These are phyloP conservation scores for Pseudomyrmex flavicornis DNA, from an alignment of 1,140 invertebrate genomes.

Conservation along the genomic window DNA sequence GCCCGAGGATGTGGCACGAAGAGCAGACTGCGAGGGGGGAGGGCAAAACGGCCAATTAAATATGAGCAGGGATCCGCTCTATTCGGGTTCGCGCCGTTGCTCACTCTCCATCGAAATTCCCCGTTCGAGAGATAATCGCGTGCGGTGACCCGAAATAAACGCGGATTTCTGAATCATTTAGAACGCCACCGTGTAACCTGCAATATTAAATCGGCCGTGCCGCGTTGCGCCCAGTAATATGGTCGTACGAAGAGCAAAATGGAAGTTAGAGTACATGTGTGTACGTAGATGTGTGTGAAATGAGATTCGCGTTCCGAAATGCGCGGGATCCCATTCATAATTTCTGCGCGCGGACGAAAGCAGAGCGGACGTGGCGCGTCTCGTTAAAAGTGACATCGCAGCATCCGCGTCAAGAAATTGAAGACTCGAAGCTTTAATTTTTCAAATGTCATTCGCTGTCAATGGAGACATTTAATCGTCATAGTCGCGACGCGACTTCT, in stretches of 20 bases:
- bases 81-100: slow-evolving; percentile 29
- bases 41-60: slow-evolving; percentile 53
- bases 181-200: slow-evolving; percentile 17
- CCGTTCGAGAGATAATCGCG: slow-evolving; percentile 50
- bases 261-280: neutral
- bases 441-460: slow-evolving; percentile 1
- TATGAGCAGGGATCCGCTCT: slow-evolving; percentile 48
- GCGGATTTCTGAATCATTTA: slow-evolving; percentile 52
- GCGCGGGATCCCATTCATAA: slow-evolving; percentile 34
- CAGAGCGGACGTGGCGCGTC: slow-evolving; percentile 11
- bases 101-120: slow-evolving; percentile 44
- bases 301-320: slow-evolving; percentile 49
- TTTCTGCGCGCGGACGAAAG: slow-evolving; percentile 24
- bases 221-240: slow-evolving; percentile 5
- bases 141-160: slow-evolving; percentile 57
- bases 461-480: neutral
- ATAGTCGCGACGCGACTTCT: neutral
- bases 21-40: neutral
- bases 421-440: slow-evolving; percentile 14
- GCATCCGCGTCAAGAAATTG: slow-evolving; percentile 23
- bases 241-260: neutral
- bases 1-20: neutral
- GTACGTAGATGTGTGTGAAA: slow-evolving; percentile 4
- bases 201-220: slow-evolving; percentile 49
- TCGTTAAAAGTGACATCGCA: slow-evolving; percentile 29